Conservation (phyloP, 2,888 invertebrate genomes). For the Watsonalla cultraria region DNA sequence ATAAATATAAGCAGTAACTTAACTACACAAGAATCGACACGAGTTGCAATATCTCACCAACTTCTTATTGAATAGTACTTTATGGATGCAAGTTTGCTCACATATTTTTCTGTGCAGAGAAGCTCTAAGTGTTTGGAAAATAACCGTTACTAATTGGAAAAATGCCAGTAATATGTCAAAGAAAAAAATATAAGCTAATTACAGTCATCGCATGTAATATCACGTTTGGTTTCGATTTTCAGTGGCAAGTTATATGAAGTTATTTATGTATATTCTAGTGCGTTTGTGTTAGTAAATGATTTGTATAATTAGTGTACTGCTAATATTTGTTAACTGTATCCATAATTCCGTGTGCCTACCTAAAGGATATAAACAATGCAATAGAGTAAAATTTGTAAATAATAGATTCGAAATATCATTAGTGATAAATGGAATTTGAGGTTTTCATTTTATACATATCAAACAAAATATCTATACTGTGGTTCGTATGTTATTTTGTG, state of each 20-base stretch:
- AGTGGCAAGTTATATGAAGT: no score
- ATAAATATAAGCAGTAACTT: background rate
- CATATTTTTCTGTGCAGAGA: no score
- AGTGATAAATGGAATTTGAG: constrained; percentile 43
- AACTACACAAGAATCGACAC: background rate
- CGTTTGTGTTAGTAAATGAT: no score
- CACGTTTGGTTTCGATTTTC: no score
- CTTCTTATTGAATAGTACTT: no score
- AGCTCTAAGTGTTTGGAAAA: no score
- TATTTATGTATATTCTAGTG: no score
- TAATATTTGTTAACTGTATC: constrained; percentile 26
- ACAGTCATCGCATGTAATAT: no score
- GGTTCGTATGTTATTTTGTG: constrained; percentile 61
- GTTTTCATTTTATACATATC: constrained; percentile 77
- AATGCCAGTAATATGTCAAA: no score
- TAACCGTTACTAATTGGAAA: no score
- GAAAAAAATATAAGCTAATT: no score
- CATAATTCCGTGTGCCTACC: constrained; percentile 65
- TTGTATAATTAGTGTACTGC: background rate
- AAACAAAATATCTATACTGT: constrained; percentile 54
- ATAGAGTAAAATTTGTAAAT: constrained; percentile 33
- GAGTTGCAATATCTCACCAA: background rate
- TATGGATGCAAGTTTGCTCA: no score
- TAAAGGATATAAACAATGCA: constrained; percentile 42
- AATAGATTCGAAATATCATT: constrained; percentile 30